phyloP scores from a whole-genome alignment of 2,113 vertebrate genomes.

The Menura novaehollandiae region DNA sequence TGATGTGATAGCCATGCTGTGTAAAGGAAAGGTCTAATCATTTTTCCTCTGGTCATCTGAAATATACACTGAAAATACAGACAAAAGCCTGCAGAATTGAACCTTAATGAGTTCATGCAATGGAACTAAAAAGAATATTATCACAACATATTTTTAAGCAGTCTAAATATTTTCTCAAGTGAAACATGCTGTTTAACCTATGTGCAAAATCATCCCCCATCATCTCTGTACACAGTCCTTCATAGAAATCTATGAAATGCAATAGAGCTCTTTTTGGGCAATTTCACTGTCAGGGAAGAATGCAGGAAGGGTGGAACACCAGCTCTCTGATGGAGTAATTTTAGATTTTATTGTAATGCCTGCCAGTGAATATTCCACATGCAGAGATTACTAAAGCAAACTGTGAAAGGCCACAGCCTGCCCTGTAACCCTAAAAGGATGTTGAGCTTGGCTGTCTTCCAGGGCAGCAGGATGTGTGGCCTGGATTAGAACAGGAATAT shows the following conservation, averaged over 20 bases:
- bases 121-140: neutral
- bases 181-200: neutral
- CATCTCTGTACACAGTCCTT: neutral
- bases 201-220: neutral
- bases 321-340: slow-evolving; percentile 69
- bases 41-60: neutral
- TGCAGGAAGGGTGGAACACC: slow-evolving; percentile 79
- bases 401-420: slow-evolving; percentile 81
- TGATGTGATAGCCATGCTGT: neutral
- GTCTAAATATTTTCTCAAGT: neutral
- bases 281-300: slow-evolving; percentile 65
- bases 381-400: slow-evolving; percentile 71
- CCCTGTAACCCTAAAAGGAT: slow-evolving; percentile 85
- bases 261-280: slow-evolving; percentile 22
- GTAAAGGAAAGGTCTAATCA: neutral
- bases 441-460: slow-evolving; percentile 74
- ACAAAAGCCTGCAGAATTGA: neutral
- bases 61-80: neutral
- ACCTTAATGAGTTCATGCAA: neutral
- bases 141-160: neutral
- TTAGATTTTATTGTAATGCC: slow-evolving; percentile 76
- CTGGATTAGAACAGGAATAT: slow-evolving; percentile 68
- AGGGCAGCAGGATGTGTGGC: slow-evolving; percentile 79
- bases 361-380: slow-evolving; percentile 67
- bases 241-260: neutral